Conservation (phyloP, 2,797 vertebrate species). For the Menidia menidia region DNA sequence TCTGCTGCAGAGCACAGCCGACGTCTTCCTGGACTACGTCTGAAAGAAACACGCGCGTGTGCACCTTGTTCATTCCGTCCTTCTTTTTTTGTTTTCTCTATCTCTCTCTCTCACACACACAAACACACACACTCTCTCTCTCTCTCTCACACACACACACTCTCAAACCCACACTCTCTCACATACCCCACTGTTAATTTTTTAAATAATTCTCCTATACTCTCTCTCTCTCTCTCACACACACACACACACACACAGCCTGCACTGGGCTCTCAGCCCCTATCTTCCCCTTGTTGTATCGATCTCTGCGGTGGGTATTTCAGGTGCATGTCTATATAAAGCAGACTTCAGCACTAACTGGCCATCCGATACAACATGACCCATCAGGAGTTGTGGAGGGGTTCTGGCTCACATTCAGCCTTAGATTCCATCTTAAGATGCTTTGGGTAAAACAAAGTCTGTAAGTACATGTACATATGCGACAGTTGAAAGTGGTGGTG, state of each 20-base stretch:
- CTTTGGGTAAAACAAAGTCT: constrained; percentile 43
- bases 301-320: constrained; percentile 58
- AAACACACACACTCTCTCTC: too few relatives aligned
- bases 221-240: constrained; percentile 35
- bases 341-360: constrained; percentile 59
- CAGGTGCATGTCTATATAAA: constrained; percentile 63
- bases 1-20: constrained; percentile 82
- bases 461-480: constrained; percentile 18
- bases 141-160: constrained; percentile 17
- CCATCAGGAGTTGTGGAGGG: constrained; percentile 40
- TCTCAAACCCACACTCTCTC: constrained; percentile 33
- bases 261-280: constrained; percentile 44
- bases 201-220: constrained; percentile 37
- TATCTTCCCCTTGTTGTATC: constrained; percentile 49
- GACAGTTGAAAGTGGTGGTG: constrained; percentile 1
- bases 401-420: constrained; percentile 43
- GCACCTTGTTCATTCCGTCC: constrained; percentile 19
- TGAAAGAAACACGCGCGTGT: constrained; percentile 35
- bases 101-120: constrained; percentile 30
- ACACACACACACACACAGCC: constrained; percentile 10
- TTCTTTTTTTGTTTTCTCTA: constrained; percentile 33
- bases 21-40: constrained; percentile 80
- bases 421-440: constrained; percentile 42
- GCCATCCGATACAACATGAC: constrained; percentile 38
- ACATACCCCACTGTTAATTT: not conserved